Base-by-base conservation (phyloP, 1,140 invertebrate genomes). In the Camponotus pennsylvanicus region DNA sequence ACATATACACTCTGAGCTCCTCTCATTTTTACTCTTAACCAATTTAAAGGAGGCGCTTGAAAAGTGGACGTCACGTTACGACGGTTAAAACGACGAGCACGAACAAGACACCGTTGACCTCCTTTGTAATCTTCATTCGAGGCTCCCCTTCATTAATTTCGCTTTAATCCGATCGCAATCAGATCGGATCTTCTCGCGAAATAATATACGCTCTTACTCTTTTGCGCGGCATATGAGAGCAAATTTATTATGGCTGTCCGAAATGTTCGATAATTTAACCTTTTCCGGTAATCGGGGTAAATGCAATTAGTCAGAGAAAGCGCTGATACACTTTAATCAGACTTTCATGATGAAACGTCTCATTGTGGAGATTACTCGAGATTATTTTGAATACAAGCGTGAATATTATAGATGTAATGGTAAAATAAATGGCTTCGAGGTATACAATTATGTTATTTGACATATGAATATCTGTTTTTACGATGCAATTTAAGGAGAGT, bases 121-220 rank as follows among this genome's bases (percentile, higher is more conserved):
- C 90, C 86, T 91, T 91, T 84, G 79, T 67, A 70, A 86, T 88
- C 85, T 78, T 89, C 69, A 73, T 80, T 89, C 84, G 83, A 52
- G 40, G 71, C 55, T 73, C 84, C 13, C 77, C 57, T 52, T 67
- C 57, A 66, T 49, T 82, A 85, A 82, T 86, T 89, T 89, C 66
- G 73, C n/a, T 55, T 89, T 89, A 80, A 85, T 86, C 75, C 87
- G 85, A 86, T 83, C 84, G 84, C 63, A 67, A 84, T 15, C 85
- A 91, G 90, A 89, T 91, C 90, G 61, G 40, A 76, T 69, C 70
- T 37, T 42, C 66, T 27, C 59, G 69, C 63, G n/a, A 18, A 59
- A 42, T 71, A 79, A 52, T 52, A 15, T 52, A 78, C 84, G 83
- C 88, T 87, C 79, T 91, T 86, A 83, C 86, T 76, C 49, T 52